A percentile compares a stretch with the other conserved stretches of the same genome.
Conservation (phyloP, 2,888 invertebrate genomes). For the Phortica okadai region DNA sequence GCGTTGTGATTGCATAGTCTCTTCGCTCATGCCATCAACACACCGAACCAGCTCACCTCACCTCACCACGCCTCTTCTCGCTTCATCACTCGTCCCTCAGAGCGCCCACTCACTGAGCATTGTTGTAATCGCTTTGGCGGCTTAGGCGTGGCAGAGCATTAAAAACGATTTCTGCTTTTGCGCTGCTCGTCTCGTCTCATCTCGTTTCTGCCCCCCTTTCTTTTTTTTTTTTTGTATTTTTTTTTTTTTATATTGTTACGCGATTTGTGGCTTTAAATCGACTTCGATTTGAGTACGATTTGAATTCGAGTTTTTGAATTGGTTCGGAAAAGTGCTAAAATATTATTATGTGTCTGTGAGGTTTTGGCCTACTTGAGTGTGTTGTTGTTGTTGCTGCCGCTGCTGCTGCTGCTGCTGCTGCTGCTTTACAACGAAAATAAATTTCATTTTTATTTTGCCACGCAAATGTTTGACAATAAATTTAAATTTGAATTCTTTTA, state of each 20-base stretch:
- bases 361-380: neutral
- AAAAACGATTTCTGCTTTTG: neutral
- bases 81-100: neutral
- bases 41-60: neutral
- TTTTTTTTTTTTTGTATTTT: too few species aligned
- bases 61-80: too few species aligned
- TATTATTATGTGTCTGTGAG: slow-evolving; percentile 2
- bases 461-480: slow-evolving; percentile 28
- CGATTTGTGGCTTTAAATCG: slow-evolving; percentile 1
- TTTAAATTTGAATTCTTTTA: slow-evolving; percentile 20
- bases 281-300: slow-evolving; percentile 1
- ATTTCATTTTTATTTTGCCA: slow-evolving; percentile 25
- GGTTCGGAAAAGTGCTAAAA: slow-evolving; percentile 9
- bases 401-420: slow-evolving; percentile 1
- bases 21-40: neutral
- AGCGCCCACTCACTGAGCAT: too few species aligned
- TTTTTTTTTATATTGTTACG: neutral
- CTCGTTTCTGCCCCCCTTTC: too few species aligned
- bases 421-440: slow-evolving; percentile 16
- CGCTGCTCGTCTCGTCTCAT: too few species aligned
- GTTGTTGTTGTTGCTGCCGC: neutral
- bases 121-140: neutral
- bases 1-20: neutral
- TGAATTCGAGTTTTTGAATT: neutral
- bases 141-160: neutral